Percentiles rank a stretch among this genome's conserved stretches.
Evolutionary conservation across 2,113 vertebrate species (phyloP).

Genomic region (Osmerus mordax): DNA sequence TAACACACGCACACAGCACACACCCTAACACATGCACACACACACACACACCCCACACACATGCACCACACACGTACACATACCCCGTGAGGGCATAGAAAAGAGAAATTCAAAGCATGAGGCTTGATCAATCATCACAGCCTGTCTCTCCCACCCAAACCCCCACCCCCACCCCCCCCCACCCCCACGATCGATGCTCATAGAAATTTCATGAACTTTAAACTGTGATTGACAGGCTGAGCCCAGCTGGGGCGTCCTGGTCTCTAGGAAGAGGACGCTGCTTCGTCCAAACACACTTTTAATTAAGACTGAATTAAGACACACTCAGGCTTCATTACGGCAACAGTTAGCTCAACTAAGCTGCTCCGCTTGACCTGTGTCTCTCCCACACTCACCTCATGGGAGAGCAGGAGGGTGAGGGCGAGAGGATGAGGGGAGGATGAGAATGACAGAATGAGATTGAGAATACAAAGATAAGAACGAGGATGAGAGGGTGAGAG

Average conservation of each 20-base stretch:
- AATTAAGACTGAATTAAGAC: slow-evolving; percentile 43
- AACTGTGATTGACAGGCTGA: slow-evolving; percentile 68
- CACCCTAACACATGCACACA: background rate
- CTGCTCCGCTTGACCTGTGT: slow-evolving; percentile 33
- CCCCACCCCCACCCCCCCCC: slow-evolving; percentile 3
- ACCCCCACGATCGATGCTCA: slow-evolving; percentile 65
- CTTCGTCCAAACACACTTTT: slow-evolving; percentile 32
- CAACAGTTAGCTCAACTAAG: slow-evolving; percentile 30
- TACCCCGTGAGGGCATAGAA: slow-evolving; percentile 7
- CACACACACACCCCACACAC: slow-evolving; percentile 5
- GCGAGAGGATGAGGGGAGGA: too few species aligned
- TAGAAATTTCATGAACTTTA: slow-evolving; percentile 77
- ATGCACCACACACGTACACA: background rate
- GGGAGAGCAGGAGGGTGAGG: too few species aligned
- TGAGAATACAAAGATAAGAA: too few species aligned
- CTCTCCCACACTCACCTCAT: slow-evolving; percentile 7
- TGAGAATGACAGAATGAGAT: too few species aligned
- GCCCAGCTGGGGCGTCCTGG: slow-evolving; percentile 6
- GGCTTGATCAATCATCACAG: slow-evolving; percentile 59
- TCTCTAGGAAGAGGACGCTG: slow-evolving; percentile 43
- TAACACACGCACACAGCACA: background rate
- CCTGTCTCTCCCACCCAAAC: background rate
- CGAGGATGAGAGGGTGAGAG: too few species aligned
- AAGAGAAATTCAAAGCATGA: slow-evolving; percentile 41
- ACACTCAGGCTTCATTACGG: slow-evolving; percentile 18